A percentile compares a stretch with the other conserved stretches of the same genome.
These are phyloP conservation scores for Acanthurus leucopareius DNA, from an alignment of 2,797 vertebrate species.

Conservation along the genomic window DNA sequence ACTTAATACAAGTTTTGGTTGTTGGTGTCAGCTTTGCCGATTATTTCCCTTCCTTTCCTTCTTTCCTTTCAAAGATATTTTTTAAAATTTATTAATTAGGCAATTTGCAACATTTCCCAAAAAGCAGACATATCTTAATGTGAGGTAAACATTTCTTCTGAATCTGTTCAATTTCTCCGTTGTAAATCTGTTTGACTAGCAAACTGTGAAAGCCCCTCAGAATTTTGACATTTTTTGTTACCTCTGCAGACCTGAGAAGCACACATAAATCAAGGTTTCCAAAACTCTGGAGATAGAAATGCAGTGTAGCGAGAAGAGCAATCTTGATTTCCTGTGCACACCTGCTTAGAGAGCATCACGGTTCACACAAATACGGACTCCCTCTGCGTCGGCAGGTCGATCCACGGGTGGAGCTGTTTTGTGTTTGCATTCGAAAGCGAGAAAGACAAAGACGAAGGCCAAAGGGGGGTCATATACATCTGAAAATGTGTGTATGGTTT, in stretches of 20 bases:
- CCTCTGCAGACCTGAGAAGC: constrained; percentile 43
- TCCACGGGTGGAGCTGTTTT: background rate
- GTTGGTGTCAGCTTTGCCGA: constrained; percentile 25
- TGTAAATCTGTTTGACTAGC: constrained; percentile 8
- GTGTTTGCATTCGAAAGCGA: constrained; percentile 1
- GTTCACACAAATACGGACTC: constrained; percentile 54
- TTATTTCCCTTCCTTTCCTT: constrained; percentile 48
- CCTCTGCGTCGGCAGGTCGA: background rate
- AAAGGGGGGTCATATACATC: background rate
- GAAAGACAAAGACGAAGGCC: constrained; percentile 7
- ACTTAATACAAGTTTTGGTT: constrained; percentile 59
- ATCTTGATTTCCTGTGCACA: constrained; percentile 58
- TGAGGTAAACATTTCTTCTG: constrained; percentile 42
- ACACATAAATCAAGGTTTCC: constrained; percentile 53
- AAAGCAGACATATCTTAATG: constrained; percentile 24
- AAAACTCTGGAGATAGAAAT: constrained; percentile 60
- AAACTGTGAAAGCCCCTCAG: constrained; percentile 42
- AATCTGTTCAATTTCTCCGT: constrained; percentile 21
- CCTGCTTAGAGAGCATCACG: constrained; percentile 56
- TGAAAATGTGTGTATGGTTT: background rate
- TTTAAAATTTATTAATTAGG: constrained; percentile 24
- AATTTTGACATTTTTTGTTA: constrained; percentile 35
- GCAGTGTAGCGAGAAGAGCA: constrained; percentile 56
- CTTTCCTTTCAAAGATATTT: constrained; percentile 35
- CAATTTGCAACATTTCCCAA: constrained; percentile 28